Percentiles rank a stretch among this genome's conserved stretches.
phyloP scores from a whole-genome alignment of 30 jellyfish, hydroid and myxozoan genomes.

The Chrysaora quinquecirrha region DNA sequence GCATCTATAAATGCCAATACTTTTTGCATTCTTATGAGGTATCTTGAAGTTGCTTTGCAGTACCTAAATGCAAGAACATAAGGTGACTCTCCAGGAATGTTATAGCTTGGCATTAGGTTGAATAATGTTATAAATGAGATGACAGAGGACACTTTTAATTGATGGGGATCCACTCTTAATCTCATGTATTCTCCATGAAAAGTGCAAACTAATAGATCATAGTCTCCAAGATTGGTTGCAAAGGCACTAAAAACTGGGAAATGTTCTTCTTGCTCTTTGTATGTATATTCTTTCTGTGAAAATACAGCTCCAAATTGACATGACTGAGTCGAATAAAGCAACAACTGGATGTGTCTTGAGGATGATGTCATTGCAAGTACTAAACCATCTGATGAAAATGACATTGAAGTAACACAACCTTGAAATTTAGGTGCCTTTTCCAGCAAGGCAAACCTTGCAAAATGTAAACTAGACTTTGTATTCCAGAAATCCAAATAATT shows the following conservation, averaged over 20 bases:
- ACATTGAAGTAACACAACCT: conserved; percentile 51
- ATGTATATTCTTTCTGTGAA: conserved; percentile 7
- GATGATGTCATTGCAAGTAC: conserved; percentile 47
- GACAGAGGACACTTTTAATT: not conserved
- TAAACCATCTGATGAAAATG: conserved; percentile 44
- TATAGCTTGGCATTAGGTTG: not conserved
- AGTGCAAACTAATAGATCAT: conserved; percentile 41
- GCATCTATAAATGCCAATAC: conserved; percentile 7
- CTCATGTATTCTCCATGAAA: conserved; percentile 19
- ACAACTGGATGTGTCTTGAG: conserved; percentile 34
- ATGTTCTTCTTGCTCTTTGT: conserved; percentile 42
- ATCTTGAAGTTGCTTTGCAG: conserved; percentile 24
- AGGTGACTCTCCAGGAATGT: not conserved
- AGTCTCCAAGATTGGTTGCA: conserved; percentile 1
- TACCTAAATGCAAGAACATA: not conserved
- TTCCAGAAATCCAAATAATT: conserved; percentile 50
- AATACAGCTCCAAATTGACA: conserved; percentile 18
- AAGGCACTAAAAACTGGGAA: conserved; percentile 43
- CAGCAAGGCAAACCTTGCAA: conserved; percentile 15
- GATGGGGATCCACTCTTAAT: conserved; percentile 15
- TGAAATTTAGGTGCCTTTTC: conserved; percentile 44
- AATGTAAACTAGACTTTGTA: conserved; percentile 13
- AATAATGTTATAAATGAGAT: not conserved
- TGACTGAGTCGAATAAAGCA: conserved; percentile 16
- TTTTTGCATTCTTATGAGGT: not conserved